Evolutionary conservation across 2,113 vertebrate species (phyloP), one percentile per base, ranked within the genome.

Genomic region (Caranx ignobilis): DNA sequence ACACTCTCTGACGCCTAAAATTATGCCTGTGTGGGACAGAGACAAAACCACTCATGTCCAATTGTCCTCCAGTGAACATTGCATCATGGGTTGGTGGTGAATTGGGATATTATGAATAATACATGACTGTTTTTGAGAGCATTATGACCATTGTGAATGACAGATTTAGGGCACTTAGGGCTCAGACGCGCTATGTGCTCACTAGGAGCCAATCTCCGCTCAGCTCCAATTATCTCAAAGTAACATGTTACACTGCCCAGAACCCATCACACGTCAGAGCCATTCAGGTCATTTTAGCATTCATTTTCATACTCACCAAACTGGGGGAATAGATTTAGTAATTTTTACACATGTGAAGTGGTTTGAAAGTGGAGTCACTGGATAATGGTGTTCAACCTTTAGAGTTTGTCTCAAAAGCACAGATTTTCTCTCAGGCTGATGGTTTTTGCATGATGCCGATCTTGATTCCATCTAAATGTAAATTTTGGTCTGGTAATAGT

Each of bases 141-240:
- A 77, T 76, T 82, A 83, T 86, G 75, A 69, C 75, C 63, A 19
- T 66, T 71, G 41, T 88, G 87, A 88, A 66, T 81, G 86, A 85
- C 83, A 84, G 79, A 88, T 92, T 89, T 34, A 71, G 85, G 81
- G 39, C 67, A 34, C 81, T 68, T 60, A 7, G 31, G 41, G 50
- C 72, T 70, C 50, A 69, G 76, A 63, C n/a, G 61, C 55, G 16
- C 61, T 52, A 11, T n/a, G 19, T 78, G 39, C 75, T 74, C 60
- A 32, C 77, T 35, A 34, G 74, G 69, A 68, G 54, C 54, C 78
- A 71, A 70, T 76, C 64, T 66, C 41, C 63, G 65, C 82, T 85
- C 67, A 55, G 12, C 66, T 83, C 64, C 78, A 90, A 86, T 93
- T 87, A 87, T 85, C 79, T 86, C 63, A 66, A n/a, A 81, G 75